Evolutionary conservation across 2,113 vertebrate genomes (phyloP), one percentile per base, ranked within the genome.

Genomic region (Ammodramus savannarum): DNA sequence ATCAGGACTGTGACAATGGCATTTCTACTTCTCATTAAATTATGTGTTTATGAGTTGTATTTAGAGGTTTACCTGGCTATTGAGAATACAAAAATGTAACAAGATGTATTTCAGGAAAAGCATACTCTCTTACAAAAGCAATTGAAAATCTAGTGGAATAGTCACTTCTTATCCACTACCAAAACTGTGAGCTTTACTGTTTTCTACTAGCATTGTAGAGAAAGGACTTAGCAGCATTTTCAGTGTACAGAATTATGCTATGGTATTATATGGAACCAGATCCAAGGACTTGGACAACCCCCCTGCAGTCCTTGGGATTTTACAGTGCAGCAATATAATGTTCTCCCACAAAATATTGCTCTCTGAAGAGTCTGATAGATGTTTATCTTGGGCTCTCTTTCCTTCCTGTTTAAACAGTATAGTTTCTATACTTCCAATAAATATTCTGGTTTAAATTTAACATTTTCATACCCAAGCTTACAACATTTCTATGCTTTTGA

Each of bases 311-410:
- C 38, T n/a, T 58, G 39, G 29, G 34, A 89, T 91, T 95, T 95
- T 68, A 76, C 77, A 69, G 26, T 22, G 58, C 26, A 79, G 59
- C 18, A 6, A 87, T 75, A 96, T 6, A 92, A 93, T 38, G 54
- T 65, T 75, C 49, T 72, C 32, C 14, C 38, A 57, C 48, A 80
- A 89, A 85, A 85, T 68, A 96, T 17, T 72, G 38, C 62, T 87
- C 93, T 87, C 91, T 38, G 34, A 79, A 92, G 95, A 92, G 58
- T 22, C 44, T 87, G 77, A 92, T 61, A 92, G 87, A 89, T 79
- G 67, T 76, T 95, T 92, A 79, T 77, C 91, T 85, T 90, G 82
- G 77, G 83, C 69, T 79, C 52, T 82, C 63, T 89, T 76, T 52
- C 59, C 34, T 94, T 96, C 81, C 71, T 89, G 66, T 96, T 94